These are phyloP conservation scores for Calvadosia cruxmelitensis DNA, from an alignment of 30 jellyfish, hydroid and myxozoan species.

Conservation along the genomic window DNA sequence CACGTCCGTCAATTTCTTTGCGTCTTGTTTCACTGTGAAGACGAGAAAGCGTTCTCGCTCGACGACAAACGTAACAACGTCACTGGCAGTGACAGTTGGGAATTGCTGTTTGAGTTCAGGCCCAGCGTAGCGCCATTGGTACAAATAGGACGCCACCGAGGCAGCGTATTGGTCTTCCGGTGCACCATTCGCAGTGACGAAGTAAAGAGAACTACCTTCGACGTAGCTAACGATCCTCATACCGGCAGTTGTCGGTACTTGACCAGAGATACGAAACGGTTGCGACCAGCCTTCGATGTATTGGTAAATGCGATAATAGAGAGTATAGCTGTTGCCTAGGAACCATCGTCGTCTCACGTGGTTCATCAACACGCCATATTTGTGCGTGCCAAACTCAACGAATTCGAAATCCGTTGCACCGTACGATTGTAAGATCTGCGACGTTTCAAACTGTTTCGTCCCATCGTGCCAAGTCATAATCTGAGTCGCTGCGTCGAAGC, in stretches of 20 bases:
- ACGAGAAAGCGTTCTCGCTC: slow-evolving; percentile 41
- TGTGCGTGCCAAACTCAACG: slow-evolving; percentile 37
- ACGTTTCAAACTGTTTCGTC: slow-evolving; percentile 9
- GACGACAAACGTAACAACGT: slow-evolving; percentile 54
- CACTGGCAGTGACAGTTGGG: slow-evolving; percentile 78
- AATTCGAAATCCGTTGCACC: slow-evolving; percentile 66
- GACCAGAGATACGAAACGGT: slow-evolving; percentile 2
- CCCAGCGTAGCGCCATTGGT: slow-evolving; percentile 36
- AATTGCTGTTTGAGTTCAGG: slow-evolving; percentile 36
- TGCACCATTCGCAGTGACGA: slow-evolving; percentile 60
- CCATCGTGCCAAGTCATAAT: slow-evolving; percentile 15
- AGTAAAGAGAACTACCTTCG: slow-evolving; percentile 16
- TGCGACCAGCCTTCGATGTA: neutral
- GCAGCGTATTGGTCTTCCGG: slow-evolving; percentile 13
- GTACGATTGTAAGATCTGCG: slow-evolving; percentile 35
- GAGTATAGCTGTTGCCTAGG: neutral
- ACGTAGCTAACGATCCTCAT: neutral
- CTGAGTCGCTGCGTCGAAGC: slow-evolving; percentile 18
- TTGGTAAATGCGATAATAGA: neutral
- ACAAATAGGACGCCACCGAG: slow-evolving; percentile 37
- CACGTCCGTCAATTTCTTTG: slow-evolving; percentile 46
- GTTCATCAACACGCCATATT: slow-evolving; percentile 45
- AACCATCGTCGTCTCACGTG: slow-evolving; percentile 34
- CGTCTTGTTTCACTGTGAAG: slow-evolving; percentile 54
- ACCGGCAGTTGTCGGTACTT: neutral